Percentiles rank a stretch among this genome's conserved stretches.
These are phyloP conservation scores for Spondyliosoma cantharus DNA, from an alignment of 2,797 vertebrate species.

Conservation along the genomic window DNA sequence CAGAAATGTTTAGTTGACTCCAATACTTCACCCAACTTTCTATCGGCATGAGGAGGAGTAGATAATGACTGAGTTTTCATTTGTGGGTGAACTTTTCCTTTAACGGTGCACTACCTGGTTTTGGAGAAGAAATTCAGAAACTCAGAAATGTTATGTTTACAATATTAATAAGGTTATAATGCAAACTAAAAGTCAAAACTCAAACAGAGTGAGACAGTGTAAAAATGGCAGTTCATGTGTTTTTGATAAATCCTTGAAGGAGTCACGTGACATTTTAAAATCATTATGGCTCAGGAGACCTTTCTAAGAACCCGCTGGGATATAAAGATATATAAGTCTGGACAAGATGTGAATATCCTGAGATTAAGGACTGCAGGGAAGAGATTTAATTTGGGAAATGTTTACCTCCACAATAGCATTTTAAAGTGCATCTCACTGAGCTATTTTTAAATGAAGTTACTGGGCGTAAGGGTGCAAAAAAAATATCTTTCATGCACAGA, in stretches of 20 bases:
- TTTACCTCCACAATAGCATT: constrained; percentile 9
- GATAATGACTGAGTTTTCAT: too few relatives aligned
- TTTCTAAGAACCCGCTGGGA: constrained; percentile 25
- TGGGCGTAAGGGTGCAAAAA: not conserved
- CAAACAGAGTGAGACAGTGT: not conserved
- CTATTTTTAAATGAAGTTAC: constrained; percentile 12
- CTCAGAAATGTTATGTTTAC: too few relatives aligned
- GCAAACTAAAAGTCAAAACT: too few relatives aligned
- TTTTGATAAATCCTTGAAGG: constrained; percentile 24
- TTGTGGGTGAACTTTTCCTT: too few relatives aligned
- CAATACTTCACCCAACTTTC: too few relatives aligned
- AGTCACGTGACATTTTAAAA: constrained; percentile 26
- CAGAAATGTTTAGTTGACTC: too few relatives aligned
- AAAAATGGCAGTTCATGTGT: not conserved
- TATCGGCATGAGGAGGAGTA: too few relatives aligned
- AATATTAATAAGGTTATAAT: not conserved
- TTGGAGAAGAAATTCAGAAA: too few relatives aligned
- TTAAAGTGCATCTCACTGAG: not conserved
- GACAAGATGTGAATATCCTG: not conserved
- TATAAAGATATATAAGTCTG: constrained; percentile 26
- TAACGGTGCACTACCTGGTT: too few relatives aligned
- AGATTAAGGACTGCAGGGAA: constrained; percentile 9
- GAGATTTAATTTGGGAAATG: constrained; percentile 22
- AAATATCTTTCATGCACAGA: not conserved
- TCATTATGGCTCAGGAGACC: constrained; percentile 43